Percentiles rank a stretch among this genome's conserved stretches.
phyloP scores from a whole-genome alignment of 1,140 invertebrate genomes.

The Steinernema khuongi region DNA sequence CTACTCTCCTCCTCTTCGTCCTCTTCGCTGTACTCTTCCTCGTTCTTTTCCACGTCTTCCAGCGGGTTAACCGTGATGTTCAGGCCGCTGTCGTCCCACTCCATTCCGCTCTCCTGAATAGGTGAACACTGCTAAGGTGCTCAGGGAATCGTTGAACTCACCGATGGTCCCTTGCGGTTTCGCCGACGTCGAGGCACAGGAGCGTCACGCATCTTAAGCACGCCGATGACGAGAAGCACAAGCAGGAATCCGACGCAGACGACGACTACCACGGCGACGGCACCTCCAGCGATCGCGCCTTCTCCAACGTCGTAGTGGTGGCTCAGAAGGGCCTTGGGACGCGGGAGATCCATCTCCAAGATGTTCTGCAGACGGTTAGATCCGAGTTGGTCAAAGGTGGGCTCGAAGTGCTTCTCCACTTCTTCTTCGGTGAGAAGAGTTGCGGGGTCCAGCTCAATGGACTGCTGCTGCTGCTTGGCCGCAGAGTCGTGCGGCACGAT shows the following conservation, averaged over 20 bases:
- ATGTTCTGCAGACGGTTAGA: slow-evolving; percentile 57
- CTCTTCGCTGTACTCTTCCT: slow-evolving; percentile 34
- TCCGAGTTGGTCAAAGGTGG: slow-evolving; percentile 54
- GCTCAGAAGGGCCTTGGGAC: slow-evolving; percentile 53
- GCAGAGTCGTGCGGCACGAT: neutral
- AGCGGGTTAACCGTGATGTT: slow-evolving; percentile 59
- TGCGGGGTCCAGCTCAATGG: slow-evolving; percentile 10
- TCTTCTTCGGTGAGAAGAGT: slow-evolving; percentile 31
- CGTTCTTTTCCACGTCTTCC: slow-evolving; percentile 52
- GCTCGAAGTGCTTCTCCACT: slow-evolving; percentile 53
- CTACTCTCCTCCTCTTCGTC: slow-evolving; percentile 52
- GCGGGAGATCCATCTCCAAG: slow-evolving; percentile 58
- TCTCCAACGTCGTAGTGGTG: slow-evolving; percentile 58
- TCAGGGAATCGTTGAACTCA: too few relatives aligned
- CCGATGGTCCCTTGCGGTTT: slow-evolving; percentile 37
- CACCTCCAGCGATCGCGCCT: slow-evolving; percentile 55
- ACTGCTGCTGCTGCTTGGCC: too few relatives aligned
- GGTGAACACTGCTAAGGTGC: slow-evolving; percentile 16
- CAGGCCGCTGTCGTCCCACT: slow-evolving; percentile 59
- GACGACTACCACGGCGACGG: slow-evolving; percentile 56
- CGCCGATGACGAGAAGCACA: slow-evolving; percentile 55
- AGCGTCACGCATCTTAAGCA: slow-evolving; percentile 56
- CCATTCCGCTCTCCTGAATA: slow-evolving; percentile 51
- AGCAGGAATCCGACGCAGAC: slow-evolving; percentile 58
- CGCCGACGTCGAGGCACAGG: slow-evolving; percentile 45